Evolutionary conservation across 2,888 invertebrate genomes (phyloP).

Genomic region (Dyspetes luteomarginatus): DNA sequence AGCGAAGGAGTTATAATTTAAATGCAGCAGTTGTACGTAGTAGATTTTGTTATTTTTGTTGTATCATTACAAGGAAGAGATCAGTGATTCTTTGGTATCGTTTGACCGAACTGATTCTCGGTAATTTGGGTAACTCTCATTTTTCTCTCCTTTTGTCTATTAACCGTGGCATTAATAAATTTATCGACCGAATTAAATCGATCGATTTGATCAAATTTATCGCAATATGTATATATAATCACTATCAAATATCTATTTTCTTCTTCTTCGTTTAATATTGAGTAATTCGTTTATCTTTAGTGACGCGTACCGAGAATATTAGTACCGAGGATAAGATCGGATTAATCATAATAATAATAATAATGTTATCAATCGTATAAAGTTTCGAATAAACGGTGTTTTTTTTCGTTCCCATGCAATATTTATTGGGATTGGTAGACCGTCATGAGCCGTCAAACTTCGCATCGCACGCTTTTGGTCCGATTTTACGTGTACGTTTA

Average conservation of each 20-base stretch:
- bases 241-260: conserved; percentile 30
- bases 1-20: conserved; percentile 30
- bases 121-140: conserved; percentile 55
- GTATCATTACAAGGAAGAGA: conserved; percentile 66
- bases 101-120: conserved; percentile 72
- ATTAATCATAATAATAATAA: conserved; percentile 28
- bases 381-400: conserved; percentile 47
- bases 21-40: conserved; percentile 20
- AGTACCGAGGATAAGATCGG: conserved; percentile 33
- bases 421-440: conserved; percentile 46
- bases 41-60: conserved; percentile 1
- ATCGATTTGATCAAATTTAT: conserved; percentile 44
- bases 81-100: conserved; percentile 72
- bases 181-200: no score
- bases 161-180: conserved; percentile 29
- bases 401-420: conserved; percentile 54
- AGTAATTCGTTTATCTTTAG: conserved; percentile 31
- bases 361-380: conserved; percentile 48
- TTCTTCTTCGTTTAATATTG: conserved; percentile 22
- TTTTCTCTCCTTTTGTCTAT: conserved; percentile 19
- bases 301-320: conserved; percentile 37
- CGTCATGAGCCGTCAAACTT: conserved; percentile 44
- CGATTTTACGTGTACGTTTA: conserved; percentile 40
- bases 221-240: conserved; percentile 41
- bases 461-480: conserved; percentile 60